Evolutionary conservation across 2,888 invertebrate species (phyloP).

Genomic region (Protonemura montana): DNA sequence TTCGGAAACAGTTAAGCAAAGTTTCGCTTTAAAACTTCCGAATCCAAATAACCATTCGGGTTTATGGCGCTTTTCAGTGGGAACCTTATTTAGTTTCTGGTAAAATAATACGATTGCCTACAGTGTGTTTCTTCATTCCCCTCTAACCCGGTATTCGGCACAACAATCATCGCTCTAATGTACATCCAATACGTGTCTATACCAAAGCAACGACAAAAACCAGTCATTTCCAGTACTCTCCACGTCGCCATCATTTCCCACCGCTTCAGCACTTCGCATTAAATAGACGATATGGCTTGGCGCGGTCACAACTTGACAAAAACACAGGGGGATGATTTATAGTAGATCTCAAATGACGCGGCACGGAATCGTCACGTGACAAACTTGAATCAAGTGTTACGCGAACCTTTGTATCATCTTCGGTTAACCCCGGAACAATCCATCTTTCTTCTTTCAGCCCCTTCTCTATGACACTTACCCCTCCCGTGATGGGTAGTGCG

Average conservation of each 20-base stretch:
- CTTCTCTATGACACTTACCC: conserved; percentile 18
- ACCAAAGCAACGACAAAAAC: not conserved
- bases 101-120: not conserved
- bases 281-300: not conserved
- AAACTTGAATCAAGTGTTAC: conserved; percentile 23
- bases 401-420: conserved; percentile 21
- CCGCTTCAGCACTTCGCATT: not conserved
- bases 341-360: conserved; percentile 35
- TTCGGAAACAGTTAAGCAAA: conserved; percentile 13
- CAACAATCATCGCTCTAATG: not conserved
- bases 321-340: conserved; percentile 34
- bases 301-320: not conserved
- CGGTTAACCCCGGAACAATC: not conserved
- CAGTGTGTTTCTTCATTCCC: too few species aligned
- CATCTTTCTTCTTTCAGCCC: conserved; percentile 15
- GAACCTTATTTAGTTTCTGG: not conserved
- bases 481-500: not conserved
- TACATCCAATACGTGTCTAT: not conserved
- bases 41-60: conserved; percentile 36
- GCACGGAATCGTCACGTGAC: conserved; percentile 29
- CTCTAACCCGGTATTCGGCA: not conserved
- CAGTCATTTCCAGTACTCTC: not conserved
- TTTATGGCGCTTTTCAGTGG: conserved; percentile 22
- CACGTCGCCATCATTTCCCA: not conserved
- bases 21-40: conserved; percentile 36